phyloP scores from a whole-genome alignment of 2,888 invertebrate species.

The Strigamia transsilvanica region DNA sequence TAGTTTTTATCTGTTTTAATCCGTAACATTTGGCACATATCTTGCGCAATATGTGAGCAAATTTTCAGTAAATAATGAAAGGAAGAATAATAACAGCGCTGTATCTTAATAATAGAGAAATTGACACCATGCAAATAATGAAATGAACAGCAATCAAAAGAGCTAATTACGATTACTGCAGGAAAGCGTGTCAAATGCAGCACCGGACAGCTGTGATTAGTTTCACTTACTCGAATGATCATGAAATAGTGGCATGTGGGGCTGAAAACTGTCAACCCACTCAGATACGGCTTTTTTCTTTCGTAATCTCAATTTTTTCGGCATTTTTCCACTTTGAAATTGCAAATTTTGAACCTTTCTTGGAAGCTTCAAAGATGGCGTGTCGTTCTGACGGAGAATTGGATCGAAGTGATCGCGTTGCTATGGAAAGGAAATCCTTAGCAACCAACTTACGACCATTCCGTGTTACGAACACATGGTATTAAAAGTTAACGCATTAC shows the following conservation, averaged over 20 bases:
- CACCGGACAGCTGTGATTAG: constrained; percentile 12
- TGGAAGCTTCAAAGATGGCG: constrained; percentile 24
- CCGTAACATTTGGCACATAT: too few species aligned
- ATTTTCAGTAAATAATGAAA: too few species aligned
- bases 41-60: too few species aligned
- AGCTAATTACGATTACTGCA: constrained; percentile 14
- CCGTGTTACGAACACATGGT: neutral
- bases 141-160: neutral
- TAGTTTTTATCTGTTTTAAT: too few species aligned
- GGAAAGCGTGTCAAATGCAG: neutral
- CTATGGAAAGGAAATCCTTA: constrained; percentile 19
- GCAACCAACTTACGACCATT: constrained; percentile 23
- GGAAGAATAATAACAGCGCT: too few species aligned
- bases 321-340: neutral
- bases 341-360: neutral
- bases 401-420: constrained; percentile 44
- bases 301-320: neutral
- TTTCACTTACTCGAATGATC: constrained; percentile 22
- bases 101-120: neutral
- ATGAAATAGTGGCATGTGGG: neutral
- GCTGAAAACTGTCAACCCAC: constrained; percentile 31
- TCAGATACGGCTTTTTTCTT: constrained; percentile 17
- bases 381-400: neutral
- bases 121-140: neutral
- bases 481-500: too few species aligned